phyloP scores from a whole-genome alignment of 2,888 invertebrate genomes.

The Abrostola tripartita region DNA sequence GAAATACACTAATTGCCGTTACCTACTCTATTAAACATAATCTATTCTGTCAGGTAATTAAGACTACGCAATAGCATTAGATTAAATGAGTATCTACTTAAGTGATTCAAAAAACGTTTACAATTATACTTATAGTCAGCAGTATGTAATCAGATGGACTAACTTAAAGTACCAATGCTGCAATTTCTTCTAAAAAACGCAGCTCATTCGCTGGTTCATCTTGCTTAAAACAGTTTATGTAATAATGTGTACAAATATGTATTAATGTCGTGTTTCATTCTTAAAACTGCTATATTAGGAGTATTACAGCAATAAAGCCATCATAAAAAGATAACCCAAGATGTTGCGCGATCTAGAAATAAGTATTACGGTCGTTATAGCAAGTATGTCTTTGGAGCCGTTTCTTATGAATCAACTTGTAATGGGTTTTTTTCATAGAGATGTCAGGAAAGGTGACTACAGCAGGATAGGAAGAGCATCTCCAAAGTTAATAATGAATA shows the following conservation, averaged over 20 bases:
- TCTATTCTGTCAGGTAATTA: too few species aligned
- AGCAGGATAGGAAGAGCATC: too few species aligned
- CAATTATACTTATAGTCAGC: too few species aligned
- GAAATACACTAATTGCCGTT: too few species aligned
- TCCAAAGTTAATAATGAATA: too few species aligned
- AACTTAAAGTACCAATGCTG: background rate
- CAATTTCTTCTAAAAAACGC: background rate
- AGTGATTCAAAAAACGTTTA: too few species aligned
- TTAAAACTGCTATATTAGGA: conserved; percentile 26
- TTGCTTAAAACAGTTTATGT: conserved; percentile 15
- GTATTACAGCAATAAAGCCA: conserved; percentile 19
- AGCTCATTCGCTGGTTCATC: conserved; percentile 7
- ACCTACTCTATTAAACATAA: too few species aligned
- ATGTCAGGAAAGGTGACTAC: too few species aligned
- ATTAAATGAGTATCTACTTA: too few species aligned
- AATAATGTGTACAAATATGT: conserved; percentile 30
- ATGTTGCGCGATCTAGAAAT: conserved; percentile 14
- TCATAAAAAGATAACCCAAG: conserved; percentile 16
- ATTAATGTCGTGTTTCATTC: conserved; percentile 12
- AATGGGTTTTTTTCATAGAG: background rate
- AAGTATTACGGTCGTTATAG: conserved; percentile 13
- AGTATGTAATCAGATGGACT: too few species aligned
- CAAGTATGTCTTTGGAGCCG: conserved; percentile 7
- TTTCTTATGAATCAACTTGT: background rate
- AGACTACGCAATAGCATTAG: too few species aligned